A percentile compares a stretch with the other conserved stretches of the same genome.
Evolutionary conservation across 2,113 vertebrate species (phyloP).

Genomic region (Sprattus sprattus): DNA sequence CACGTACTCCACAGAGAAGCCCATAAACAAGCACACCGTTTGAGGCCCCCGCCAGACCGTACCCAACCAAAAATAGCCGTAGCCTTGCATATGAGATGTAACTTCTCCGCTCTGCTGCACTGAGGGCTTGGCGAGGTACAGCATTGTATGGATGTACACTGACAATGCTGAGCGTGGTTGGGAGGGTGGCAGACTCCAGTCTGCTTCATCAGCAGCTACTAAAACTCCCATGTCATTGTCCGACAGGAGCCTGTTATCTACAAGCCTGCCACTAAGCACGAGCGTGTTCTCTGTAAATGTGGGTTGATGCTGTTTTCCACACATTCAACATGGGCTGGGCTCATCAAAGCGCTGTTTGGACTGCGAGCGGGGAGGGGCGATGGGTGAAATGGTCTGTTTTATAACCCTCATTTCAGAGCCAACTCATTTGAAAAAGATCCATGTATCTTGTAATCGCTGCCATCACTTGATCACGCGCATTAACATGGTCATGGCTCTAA

Average conservation of each 20-base stretch:
- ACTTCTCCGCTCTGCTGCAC: not conserved
- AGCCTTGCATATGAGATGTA: not conserved
- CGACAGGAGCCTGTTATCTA: slow-evolving; percentile 45
- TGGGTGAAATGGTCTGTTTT: not conserved
- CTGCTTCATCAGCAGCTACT: slow-evolving; percentile 46
- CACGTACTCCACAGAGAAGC: not conserved
- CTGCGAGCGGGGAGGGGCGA: not conserved
- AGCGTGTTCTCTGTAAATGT: slow-evolving; percentile 20
- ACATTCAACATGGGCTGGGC: not conserved
- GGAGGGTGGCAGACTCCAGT: slow-evolving; percentile 33
- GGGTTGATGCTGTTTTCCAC: not conserved
- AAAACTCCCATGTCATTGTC: slow-evolving; percentile 43
- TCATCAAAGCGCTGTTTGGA: too few species aligned
- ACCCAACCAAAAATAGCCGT: not conserved
- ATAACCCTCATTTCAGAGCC: slow-evolving; percentile 2
- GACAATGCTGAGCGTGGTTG: slow-evolving; percentile 36
- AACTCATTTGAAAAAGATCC: not conserved
- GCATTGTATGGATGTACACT: not conserved
- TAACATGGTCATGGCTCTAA: not conserved
- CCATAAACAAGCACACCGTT: not conserved
- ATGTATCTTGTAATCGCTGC: not conserved
- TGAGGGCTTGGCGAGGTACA: not conserved
- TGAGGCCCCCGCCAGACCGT: not conserved
- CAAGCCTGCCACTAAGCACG: slow-evolving; percentile 41
- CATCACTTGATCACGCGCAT: not conserved